Evolutionary conservation across 2,888 invertebrate species (phyloP).

Genomic region (Caenorhabditis doughertyi): DNA sequence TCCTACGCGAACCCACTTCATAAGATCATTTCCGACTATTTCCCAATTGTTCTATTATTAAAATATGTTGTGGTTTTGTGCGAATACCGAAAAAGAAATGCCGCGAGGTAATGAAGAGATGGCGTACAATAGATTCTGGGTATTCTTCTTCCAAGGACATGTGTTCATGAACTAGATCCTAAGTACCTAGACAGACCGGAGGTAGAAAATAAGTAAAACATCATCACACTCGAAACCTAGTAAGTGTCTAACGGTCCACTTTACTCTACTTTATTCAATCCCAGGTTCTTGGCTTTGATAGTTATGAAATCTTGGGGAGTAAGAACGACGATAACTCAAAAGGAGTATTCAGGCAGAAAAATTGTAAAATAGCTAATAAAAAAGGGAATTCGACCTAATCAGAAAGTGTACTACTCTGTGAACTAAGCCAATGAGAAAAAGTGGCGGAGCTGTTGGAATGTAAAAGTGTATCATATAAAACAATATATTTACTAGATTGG

Average conservation of each 20-base stretch:
- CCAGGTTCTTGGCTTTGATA: too few relatives aligned
- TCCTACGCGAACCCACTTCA: too few relatives aligned
- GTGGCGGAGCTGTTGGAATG: too few relatives aligned
- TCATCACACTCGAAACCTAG: slow-evolving; percentile 39
- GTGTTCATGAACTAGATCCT: slow-evolving; percentile 59
- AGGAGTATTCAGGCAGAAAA: too few relatives aligned
- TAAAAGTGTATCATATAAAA: too few relatives aligned
- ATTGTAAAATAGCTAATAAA: too few relatives aligned
- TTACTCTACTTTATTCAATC: background rate
- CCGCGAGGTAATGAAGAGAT: slow-evolving; percentile 44
- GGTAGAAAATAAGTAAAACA: slow-evolving; percentile 30
- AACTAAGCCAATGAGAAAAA: too few relatives aligned
- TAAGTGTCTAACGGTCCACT: slow-evolving; percentile 48
- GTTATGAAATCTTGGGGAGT: too few relatives aligned
- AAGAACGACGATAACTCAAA: too few relatives aligned
- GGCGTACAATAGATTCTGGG: slow-evolving; percentile 49
- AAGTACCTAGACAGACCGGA: slow-evolving; percentile 34
- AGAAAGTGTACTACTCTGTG: too few relatives aligned
- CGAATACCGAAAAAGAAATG: slow-evolving; percentile 17
- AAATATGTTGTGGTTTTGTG: background rate
- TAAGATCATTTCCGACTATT: slow-evolving; percentile 6
- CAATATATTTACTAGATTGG: too few relatives aligned
- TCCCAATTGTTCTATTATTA: slow-evolving; percentile 3
- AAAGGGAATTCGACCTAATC: too few relatives aligned
- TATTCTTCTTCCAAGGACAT: slow-evolving; percentile 56